Evolutionary conservation across 2,888 invertebrate species (phyloP).

Genomic region (Endomychus coccineus): DNA sequence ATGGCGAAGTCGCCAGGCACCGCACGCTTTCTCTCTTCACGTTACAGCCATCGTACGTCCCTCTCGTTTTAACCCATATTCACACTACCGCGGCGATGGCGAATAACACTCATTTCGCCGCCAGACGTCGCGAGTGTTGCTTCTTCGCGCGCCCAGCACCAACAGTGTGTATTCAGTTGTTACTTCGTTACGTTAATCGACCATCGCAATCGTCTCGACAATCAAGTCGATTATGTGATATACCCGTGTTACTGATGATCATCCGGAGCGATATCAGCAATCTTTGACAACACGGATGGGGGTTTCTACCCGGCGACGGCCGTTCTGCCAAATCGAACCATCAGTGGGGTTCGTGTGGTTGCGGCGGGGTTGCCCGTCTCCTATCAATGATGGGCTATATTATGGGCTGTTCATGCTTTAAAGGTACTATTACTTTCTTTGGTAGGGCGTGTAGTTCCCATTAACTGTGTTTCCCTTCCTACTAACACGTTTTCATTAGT

Average conservation of each 20-base stretch:
- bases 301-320: constrained; percentile 10
- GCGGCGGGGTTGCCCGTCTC: constrained; percentile 47
- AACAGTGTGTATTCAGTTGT: too few species aligned
- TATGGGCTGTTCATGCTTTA: constrained; percentile 89
- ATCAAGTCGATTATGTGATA: too few species aligned
- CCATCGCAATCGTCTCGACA: too few species aligned
- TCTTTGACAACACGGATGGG: constrained; percentile 12
- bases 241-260: not conserved
- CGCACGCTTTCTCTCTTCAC: too few species aligned
- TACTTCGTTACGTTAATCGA: not conserved
- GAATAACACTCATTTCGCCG: constrained; percentile 21
- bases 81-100: too few species aligned
- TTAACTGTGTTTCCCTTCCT: too few species aligned
- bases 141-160: constrained; percentile 3
- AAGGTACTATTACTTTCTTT: constrained; percentile 55
- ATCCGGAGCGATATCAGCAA: not conserved
- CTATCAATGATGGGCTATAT: constrained; percentile 83
- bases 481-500: too few species aligned
- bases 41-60: too few species aligned
- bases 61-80: too few species aligned
- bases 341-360: constrained; percentile 12
- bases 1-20: constrained; percentile 20
- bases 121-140: constrained; percentile 18
- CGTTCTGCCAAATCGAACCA: constrained; percentile 7
- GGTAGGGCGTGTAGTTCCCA: too few species aligned